phyloP scores from a whole-genome alignment of 2,797 vertebrate species.

The Todus mexicanus region DNA sequence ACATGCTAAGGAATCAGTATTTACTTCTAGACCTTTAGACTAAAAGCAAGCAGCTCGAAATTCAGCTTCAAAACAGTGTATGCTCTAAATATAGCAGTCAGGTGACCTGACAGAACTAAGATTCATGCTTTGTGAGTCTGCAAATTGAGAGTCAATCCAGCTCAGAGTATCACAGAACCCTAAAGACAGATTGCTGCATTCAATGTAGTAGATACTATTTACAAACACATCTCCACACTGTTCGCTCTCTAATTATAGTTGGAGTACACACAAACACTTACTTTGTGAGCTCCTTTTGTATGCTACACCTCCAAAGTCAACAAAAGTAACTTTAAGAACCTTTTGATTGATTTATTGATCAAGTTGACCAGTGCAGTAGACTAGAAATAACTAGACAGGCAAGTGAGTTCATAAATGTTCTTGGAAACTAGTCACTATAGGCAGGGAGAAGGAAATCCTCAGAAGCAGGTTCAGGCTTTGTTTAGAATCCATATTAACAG shows the following conservation, averaged over 20 bases:
- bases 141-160: constrained; percentile 43
- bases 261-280: not conserved
- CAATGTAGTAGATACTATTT: constrained; percentile 27
- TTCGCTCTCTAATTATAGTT: constrained; percentile 44
- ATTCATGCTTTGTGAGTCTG: constrained; percentile 18
- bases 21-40: not conserved
- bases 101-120: constrained; percentile 3
- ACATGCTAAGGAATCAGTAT: not conserved
- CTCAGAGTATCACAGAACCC: constrained; percentile 4
- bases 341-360: constrained; percentile 42
- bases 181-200: constrained; percentile 34
- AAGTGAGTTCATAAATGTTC: constrained; percentile 8
- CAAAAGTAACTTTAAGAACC: constrained; percentile 33
- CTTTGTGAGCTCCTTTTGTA: not conserved
- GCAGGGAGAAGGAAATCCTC: not conserved
- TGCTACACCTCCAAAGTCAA: not conserved
- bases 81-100: not conserved
- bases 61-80: not conserved
- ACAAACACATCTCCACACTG: constrained; percentile 24
- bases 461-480: not conserved
- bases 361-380: constrained; percentile 3
- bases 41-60: constrained; percentile 4
- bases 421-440: not conserved
- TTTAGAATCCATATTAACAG: not conserved
- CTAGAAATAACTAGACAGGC: constrained; percentile 10